These are phyloP conservation scores for Hyaena hyaena DNA, from an alignment of 2,113 vertebrate genomes.

Conservation along the genomic window DNA sequence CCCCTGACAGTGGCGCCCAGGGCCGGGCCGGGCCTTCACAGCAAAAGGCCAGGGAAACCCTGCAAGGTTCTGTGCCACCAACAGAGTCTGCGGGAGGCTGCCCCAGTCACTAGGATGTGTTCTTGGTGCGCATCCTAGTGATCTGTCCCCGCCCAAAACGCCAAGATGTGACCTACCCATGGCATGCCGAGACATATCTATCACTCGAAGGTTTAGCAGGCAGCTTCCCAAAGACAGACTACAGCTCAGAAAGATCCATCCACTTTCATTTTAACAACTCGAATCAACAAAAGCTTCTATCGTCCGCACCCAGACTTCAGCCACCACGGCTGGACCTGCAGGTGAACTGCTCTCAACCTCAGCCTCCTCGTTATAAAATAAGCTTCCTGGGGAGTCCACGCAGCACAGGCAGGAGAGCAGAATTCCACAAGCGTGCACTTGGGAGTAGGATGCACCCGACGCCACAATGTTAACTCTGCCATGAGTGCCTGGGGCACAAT, in stretches of 20 bases:
- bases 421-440: background rate
- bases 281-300: background rate
- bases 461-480: background rate
- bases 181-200: rapidly evolving
- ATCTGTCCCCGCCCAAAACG: background rate
- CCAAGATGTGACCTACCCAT: rapidly evolving
- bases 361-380: background rate
- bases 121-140: too few species aligned
- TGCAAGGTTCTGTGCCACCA: background rate
- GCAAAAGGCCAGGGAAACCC: background rate
- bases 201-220: background rate
- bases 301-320: background rate
- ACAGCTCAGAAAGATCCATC: background rate
- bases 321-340: background rate
- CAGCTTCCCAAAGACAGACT: background rate
- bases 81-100: background rate
- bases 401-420: background rate
- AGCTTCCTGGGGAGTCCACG: background rate
- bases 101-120: background rate
- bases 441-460: background rate
- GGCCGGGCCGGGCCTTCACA: background rate
- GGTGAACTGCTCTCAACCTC: background rate
- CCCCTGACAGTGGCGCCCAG: background rate
- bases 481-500: rapidly evolving
- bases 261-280: background rate